Evolutionary conservation across 2,797 vertebrate genomes (phyloP), one percentile per base, ranked within the genome.

Genomic region (Peromyscus melanophrys): DNA sequence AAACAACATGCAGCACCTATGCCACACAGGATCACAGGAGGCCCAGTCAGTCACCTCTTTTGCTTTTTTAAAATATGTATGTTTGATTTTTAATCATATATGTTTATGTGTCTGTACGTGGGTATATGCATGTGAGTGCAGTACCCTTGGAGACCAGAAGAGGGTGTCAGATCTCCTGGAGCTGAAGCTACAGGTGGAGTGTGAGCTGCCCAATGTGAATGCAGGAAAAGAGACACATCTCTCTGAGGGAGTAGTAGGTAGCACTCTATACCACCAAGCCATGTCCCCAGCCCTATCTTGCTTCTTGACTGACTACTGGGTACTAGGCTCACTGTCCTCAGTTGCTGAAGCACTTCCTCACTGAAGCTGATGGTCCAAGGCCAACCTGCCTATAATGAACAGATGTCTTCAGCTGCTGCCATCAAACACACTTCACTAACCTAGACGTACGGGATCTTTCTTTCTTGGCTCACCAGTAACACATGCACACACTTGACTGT

Each of bases 401-500:
- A 34, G 7, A 69, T 9, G 85, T 73, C 37, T 85, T 59, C 27
- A 84, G 37, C 40, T 75, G 34, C 14, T 69, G 11, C 63, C 49
- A 67, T 65, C 27, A 95, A 83, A 87, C 49, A 71, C 1, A 29
- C 37, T 96, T 73, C 92, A 92, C 52, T 52, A 82, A 82, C 49
- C 80, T 75, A n/a, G 6, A 21, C 23, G 40, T 17, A 84, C n/a
- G 37, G 21, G 43, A 67, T 46, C 43, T 31, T 29, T 27, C 59
- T 43, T 83, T n/a, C 55, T 37, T 34, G 49, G 27, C 13, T 80
- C 23, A 92, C 12, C 46, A 78, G 46, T 37, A n/a, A 94, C 5
- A 37, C n/a, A 93, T 25, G 21, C 17, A 34, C 9, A 88, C 59
- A 75, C 27, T 57, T 61, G 40, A 40, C 11, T 31, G 27, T 59